These are phyloP conservation scores for Pristis pectinata DNA, from an alignment of 2,797 vertebrate species.

Conservation along the genomic window DNA sequence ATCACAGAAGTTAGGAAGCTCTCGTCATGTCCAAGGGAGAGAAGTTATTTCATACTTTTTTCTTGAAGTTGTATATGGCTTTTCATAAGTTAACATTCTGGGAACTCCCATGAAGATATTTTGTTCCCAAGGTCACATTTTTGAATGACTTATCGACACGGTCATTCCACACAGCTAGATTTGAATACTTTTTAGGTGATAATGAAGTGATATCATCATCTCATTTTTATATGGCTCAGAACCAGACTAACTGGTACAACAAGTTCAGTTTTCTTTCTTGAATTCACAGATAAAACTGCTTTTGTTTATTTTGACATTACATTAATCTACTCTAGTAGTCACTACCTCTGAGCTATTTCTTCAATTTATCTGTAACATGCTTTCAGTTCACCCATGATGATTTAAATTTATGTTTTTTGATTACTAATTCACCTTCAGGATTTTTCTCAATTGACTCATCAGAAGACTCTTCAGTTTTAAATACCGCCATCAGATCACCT, in stretches of 20 bases:
- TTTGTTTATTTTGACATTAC: background rate
- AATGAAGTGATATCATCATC: background rate
- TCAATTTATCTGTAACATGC: background rate
- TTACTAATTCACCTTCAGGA: background rate
- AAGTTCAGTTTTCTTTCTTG: background rate
- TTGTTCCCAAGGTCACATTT: background rate
- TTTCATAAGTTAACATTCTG: background rate
- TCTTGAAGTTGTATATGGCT: background rate
- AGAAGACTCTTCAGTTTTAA: background rate
- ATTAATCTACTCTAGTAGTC: background rate
- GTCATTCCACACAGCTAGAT: background rate
- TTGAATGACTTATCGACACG: background rate
- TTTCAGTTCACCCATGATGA: background rate
- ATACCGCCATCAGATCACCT: background rate
- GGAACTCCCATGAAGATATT: background rate
- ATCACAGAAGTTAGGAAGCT: background rate
- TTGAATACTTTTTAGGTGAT: background rate
- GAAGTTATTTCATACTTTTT: background rate
- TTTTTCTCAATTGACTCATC: background rate
- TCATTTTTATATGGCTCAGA: background rate
- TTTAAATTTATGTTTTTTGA: background rate
- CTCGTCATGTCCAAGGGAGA: background rate
- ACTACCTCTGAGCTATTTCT: background rate
- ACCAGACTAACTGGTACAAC: background rate
- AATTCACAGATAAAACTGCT: background rate